These are phyloP conservation scores for Schizotus pectinicornis DNA, from an alignment of 2,888 invertebrate genomes.

Conservation along the genomic window DNA sequence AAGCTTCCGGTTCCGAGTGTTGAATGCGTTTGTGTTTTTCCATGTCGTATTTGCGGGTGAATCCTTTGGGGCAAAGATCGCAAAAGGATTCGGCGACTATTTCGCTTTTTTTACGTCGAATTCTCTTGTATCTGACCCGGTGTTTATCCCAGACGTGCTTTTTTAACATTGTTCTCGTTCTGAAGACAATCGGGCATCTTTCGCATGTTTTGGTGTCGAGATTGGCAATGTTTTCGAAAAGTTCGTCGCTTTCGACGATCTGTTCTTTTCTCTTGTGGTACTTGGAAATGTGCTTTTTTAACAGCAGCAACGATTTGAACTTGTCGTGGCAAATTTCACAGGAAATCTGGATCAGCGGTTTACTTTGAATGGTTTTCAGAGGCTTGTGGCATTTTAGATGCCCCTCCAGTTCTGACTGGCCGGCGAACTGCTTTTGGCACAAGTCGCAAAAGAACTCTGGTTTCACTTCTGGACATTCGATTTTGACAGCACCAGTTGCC, in stretches of 20 bases:
- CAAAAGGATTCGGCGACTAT: constrained; percentile 47
- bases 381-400: neutral
- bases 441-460: neutral
- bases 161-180: constrained; percentile 35
- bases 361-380: neutral
- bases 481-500: too few species aligned
- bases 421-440: neutral
- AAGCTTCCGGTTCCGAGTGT: too few species aligned
- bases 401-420: neutral
- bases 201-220: constrained; percentile 37
- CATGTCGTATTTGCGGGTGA: constrained; percentile 54
- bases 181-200: constrained; percentile 39
- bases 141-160: constrained; percentile 40
- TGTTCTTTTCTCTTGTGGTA: neutral
- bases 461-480: neutral
- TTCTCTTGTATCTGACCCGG: constrained; percentile 30
- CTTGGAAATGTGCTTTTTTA: too few species aligned
- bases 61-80: constrained; percentile 49
- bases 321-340: neutral
- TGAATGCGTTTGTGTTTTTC: constrained; percentile 42
- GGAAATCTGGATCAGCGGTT: neutral
- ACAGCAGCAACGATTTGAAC: neutral
- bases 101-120: constrained; percentile 47
- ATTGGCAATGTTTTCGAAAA: constrained; percentile 48
- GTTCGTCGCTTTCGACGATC: constrained; percentile 5